A percentile compares a stretch with the other conserved stretches of the same genome.
Evolutionary conservation across 2,888 invertebrate genomes (phyloP).

Genomic region (Papilio demoleus): DNA sequence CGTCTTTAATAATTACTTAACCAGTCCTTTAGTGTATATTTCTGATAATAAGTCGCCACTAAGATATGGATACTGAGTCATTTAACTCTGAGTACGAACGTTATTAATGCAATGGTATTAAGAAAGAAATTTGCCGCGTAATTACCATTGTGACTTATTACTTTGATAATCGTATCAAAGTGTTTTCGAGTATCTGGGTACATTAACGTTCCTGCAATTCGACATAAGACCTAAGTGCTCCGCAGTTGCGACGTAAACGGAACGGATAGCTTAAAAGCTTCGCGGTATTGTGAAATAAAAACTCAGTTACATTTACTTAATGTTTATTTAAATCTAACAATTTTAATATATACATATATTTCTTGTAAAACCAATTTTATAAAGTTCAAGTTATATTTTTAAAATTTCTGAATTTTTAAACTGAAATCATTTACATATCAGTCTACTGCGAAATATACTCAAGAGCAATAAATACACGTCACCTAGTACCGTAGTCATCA

Average conservation of each 20-base stretch:
- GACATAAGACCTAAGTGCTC: slow-evolving; percentile 24
- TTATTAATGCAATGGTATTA: background rate
- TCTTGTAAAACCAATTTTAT: background rate
- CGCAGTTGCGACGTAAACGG: slow-evolving; percentile 5
- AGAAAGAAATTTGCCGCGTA: background rate
- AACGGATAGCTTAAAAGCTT: slow-evolving; percentile 31
- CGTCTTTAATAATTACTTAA: background rate
- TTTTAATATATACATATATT: background rate
- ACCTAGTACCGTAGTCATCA: no score
- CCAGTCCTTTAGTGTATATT: background rate
- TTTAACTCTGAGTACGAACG: background rate
- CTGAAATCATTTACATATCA: no score
- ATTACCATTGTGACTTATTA: background rate
- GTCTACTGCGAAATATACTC: no score
- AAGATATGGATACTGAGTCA: no score
- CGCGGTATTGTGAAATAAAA: slow-evolving; percentile 20
- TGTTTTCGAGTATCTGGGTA: slow-evolving; percentile 11
- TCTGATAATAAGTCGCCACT: no score
- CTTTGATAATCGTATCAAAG: background rate
- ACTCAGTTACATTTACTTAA: background rate
- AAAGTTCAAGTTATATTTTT: no score
- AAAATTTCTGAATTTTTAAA: no score
- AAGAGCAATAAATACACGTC: no score
- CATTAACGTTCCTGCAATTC: slow-evolving; percentile 13
- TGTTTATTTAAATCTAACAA: background rate